Conservation (phyloP, 2,888 invertebrate genomes). For the Ichneumoninae sp. region DNA sequence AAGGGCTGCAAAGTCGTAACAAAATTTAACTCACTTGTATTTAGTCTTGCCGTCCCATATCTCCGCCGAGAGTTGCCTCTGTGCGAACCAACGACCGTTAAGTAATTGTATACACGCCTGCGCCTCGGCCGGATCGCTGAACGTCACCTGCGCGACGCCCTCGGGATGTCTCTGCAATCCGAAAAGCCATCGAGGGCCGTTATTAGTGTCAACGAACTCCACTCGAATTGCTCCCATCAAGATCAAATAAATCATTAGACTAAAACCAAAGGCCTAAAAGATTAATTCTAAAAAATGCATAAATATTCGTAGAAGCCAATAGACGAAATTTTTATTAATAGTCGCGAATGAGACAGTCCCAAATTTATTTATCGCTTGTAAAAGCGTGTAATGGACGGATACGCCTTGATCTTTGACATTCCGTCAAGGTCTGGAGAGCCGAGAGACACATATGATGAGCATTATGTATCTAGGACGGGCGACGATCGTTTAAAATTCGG, state of each 20-base stretch:
- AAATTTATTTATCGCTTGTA: constrained; percentile 34
- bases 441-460: constrained; percentile 27
- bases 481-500: constrained; percentile 53
- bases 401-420: constrained; percentile 37
- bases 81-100: constrained; percentile 96
- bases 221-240: background rate
- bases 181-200: constrained; percentile 1
- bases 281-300: constrained; percentile 47
- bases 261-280: constrained; percentile 16
- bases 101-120: constrained; percentile 95
- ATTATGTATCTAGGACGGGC: constrained; percentile 59
- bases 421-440: constrained; percentile 44
- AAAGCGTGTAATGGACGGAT: background rate
- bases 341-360: background rate
- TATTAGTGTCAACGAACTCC: constrained; percentile 10
- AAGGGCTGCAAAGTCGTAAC: background rate
- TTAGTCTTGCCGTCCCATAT: constrained; percentile 98
- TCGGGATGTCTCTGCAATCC: constrained; percentile 92
- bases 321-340: constrained; percentile 37
- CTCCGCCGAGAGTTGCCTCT: constrained; percentile 93
- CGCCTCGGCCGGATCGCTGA: constrained; percentile 95
- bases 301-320: constrained; percentile 39
- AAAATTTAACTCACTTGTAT: constrained; percentile 87
- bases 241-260: constrained; percentile 9
- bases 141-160: constrained; percentile 96